Percentiles rank a stretch among this genome's conserved stretches.
Conservation (phyloP, 2,888 invertebrate genomes). For the Digitonthophagus gazella region DNA sequence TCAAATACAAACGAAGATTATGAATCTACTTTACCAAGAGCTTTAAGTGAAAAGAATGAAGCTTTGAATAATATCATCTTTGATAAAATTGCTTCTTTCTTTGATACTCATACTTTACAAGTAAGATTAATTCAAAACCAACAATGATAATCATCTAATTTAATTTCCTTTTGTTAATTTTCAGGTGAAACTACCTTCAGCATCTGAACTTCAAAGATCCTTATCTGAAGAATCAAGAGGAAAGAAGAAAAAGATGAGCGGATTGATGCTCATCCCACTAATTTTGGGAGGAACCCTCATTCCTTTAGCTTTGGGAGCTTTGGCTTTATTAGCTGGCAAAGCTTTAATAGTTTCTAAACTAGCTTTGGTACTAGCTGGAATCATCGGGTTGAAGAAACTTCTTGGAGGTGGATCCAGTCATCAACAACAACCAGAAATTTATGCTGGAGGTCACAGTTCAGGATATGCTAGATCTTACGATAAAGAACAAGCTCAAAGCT, state of each 20-base stretch:
- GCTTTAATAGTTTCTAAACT: constrained; percentile 82
- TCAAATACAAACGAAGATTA: constrained; percentile 60
- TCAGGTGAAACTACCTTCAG: constrained; percentile 73
- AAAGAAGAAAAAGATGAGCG: constrained; percentile 67
- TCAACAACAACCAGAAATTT: constrained; percentile 61
- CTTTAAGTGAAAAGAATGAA: constrained; percentile 68
- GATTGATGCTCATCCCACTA: constrained; percentile 74
- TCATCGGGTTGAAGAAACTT: constrained; percentile 82
- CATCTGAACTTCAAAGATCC: constrained; percentile 63
- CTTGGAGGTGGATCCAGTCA: constrained; percentile 61
- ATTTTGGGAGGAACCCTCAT: constrained; percentile 78
- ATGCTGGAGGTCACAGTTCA: constrained; percentile 62
- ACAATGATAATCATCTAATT: constrained; percentile 16
- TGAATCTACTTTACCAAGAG: constrained; percentile 71
- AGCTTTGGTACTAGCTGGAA: constrained; percentile 77
- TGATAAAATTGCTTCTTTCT: constrained; percentile 70
- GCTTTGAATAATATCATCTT: constrained; percentile 73
- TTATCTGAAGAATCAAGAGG: constrained; percentile 62
- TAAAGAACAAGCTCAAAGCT: constrained; percentile 53
- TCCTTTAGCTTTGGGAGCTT: constrained; percentile 77
- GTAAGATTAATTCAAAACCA: constrained; percentile 49
- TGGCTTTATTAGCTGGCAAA: constrained; percentile 81
- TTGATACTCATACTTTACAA: constrained; percentile 77
- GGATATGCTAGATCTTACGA: constrained; percentile 71
- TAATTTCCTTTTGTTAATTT: constrained; percentile 31